These are phyloP conservation scores for Nerophis lumbriciformis DNA, from an alignment of 2,113 vertebrate genomes.

Conservation along the genomic window DNA sequence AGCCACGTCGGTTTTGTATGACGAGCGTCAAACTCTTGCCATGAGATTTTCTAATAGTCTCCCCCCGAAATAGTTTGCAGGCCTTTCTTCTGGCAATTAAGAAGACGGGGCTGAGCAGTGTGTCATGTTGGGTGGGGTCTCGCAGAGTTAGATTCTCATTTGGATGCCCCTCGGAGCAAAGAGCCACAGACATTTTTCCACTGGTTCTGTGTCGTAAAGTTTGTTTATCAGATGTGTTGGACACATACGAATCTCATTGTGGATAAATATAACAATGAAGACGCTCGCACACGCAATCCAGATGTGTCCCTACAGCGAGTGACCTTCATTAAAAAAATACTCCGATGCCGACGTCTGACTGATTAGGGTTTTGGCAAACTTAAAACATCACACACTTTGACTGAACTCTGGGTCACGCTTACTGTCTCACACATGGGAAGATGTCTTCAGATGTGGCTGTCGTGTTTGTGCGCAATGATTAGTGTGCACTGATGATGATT, in stretches of 20 bases:
- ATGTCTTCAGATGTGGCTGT: constrained; percentile 40
- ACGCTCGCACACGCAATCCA: constrained; percentile 9
- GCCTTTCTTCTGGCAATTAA: constrained; percentile 17
- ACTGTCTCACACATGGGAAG: constrained; percentile 14
- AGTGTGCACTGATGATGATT: constrained; percentile 10
- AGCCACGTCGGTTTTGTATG: constrained; percentile 16
- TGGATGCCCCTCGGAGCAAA: constrained; percentile 15
- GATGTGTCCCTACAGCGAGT: not conserved
- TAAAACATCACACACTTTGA: constrained; percentile 14
- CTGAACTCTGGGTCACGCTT: constrained; percentile 22
- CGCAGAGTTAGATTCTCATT: constrained; percentile 26
- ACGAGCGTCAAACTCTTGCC: constrained; percentile 8
- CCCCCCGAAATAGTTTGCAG: constrained; percentile 34
- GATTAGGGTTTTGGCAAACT: not conserved
- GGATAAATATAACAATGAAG: constrained; percentile 48
- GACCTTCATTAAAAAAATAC: constrained; percentile 1
- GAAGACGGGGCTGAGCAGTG: constrained; percentile 16
- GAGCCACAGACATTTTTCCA: constrained; percentile 26
- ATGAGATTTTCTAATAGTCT: constrained; percentile 11
- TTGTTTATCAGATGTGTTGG: constrained; percentile 53
- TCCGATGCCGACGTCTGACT: no score
- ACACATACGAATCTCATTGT: constrained; percentile 63
- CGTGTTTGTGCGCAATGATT: constrained; percentile 41
- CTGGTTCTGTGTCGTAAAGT: constrained; percentile 40
- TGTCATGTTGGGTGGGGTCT: constrained; percentile 14